phyloP scores from a whole-genome alignment of 2,888 invertebrate genomes.

The Cosmia trapezina region DNA sequence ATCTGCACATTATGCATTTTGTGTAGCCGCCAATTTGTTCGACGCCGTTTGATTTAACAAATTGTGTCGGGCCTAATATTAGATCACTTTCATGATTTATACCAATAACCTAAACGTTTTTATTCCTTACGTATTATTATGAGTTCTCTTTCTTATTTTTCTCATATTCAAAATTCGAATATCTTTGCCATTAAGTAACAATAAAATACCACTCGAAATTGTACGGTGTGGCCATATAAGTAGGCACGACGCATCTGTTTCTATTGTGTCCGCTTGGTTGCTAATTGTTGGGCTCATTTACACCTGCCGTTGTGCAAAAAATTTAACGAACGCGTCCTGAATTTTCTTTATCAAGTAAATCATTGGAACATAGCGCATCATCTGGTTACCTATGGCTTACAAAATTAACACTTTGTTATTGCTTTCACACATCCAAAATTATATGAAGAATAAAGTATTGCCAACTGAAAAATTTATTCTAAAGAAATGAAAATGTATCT shows the following conservation, averaged over 20 bases:
- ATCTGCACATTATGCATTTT: conserved; percentile 87
- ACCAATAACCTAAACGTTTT: conserved; percentile 73
- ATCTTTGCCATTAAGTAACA: conserved; percentile 46
- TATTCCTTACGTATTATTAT: conserved; percentile 57
- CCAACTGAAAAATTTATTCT: conserved; percentile 10
- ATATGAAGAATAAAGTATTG: background rate
- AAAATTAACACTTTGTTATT: conserved; percentile 23
- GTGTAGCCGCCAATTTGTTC: conserved; percentile 82
- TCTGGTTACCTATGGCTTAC: conserved; percentile 22
- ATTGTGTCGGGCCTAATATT: conserved; percentile 77
- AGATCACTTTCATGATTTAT: conserved; percentile 77
- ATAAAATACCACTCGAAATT: conserved; percentile 50
- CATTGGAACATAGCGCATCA: conserved; percentile 55
- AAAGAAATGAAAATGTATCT: conserved; percentile 31
- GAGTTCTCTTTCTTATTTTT: conserved; percentile 46
- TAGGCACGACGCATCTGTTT: conserved; percentile 67
- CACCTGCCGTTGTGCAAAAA: conserved; percentile 80
- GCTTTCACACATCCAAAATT: conserved; percentile 12
- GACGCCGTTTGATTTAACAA: conserved; percentile 84
- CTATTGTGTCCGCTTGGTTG: conserved; percentile 71
- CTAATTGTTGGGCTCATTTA: conserved; percentile 74
- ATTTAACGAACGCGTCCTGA: conserved; percentile 72
- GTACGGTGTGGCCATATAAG: conserved; percentile 57
- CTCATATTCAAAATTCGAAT: conserved; percentile 29
- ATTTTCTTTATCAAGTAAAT: conserved; percentile 63